Percentiles rank a stretch among this genome's conserved stretches.
Evolutionary conservation across 2,113 vertebrate species (phyloP).

Genomic region (Catharus bicknelli): DNA sequence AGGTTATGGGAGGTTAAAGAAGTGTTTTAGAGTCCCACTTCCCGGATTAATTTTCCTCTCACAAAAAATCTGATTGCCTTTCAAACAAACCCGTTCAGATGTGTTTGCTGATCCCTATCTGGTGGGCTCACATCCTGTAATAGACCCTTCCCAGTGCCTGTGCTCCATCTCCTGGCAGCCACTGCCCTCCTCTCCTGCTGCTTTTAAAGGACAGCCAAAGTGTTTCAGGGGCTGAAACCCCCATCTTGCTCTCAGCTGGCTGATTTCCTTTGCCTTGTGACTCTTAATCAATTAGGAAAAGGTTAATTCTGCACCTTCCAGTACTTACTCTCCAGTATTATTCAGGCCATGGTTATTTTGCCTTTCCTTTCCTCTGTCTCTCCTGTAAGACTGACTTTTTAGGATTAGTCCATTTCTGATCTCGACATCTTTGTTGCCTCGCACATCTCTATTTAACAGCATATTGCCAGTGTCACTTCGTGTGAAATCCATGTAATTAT

Average conservation of each 20-base stretch:
- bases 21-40: neutral
- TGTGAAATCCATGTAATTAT: slow-evolving; percentile 22
- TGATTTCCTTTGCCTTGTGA: neutral
- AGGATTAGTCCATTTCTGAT: neutral
- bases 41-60: neutral
- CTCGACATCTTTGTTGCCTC: neutral
- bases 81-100: neutral
- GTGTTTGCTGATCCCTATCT: neutral
- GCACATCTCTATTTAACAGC: neutral
- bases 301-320: neutral
- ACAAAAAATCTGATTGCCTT: neutral
- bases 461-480: neutral
- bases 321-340: neutral
- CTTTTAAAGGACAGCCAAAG: neutral
- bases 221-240: neutral
- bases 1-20: neutral
- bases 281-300: neutral
- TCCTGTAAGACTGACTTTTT: neutral
- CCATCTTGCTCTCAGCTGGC: neutral
- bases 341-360: neutral
- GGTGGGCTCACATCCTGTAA: neutral
- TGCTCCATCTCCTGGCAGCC: neutral
- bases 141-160: neutral
- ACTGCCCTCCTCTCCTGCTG: neutral
- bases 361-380: neutral